phyloP scores from a whole-genome alignment of 2,113 vertebrate genomes.

The Todiramphus chloris region DNA sequence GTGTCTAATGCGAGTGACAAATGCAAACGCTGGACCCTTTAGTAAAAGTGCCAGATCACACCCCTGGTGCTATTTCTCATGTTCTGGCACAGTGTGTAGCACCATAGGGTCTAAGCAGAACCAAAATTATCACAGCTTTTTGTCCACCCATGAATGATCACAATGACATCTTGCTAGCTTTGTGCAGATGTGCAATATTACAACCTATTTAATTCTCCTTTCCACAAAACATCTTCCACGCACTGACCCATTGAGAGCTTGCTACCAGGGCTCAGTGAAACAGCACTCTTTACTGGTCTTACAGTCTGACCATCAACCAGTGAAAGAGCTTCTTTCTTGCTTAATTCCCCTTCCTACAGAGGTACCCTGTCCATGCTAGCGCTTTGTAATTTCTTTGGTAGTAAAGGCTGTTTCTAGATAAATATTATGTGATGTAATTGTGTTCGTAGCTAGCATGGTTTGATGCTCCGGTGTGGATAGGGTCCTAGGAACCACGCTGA shows the following conservation, averaged over 20 bases:
- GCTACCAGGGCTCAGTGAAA: slow-evolving; percentile 50
- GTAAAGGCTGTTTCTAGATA: slow-evolving; percentile 59
- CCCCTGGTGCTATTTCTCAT: slow-evolving; percentile 82
- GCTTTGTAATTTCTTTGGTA: slow-evolving; percentile 58
- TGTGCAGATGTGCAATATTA: slow-evolving; percentile 44
- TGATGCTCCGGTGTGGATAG: slow-evolving; percentile 54
- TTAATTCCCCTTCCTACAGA: slow-evolving; percentile 45
- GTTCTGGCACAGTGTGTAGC: slow-evolving; percentile 83
- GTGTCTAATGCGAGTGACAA: slow-evolving; percentile 30
- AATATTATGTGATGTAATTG: slow-evolving; percentile 61
- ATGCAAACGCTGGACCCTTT: slow-evolving; percentile 73
- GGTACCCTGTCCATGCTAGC: slow-evolving; percentile 62
- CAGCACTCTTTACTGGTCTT: slow-evolving; percentile 42
- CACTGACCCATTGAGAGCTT: slow-evolving; percentile 51
- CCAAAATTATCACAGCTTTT: slow-evolving; percentile 39
- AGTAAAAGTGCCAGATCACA: slow-evolving; percentile 77
- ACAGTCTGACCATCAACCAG: neutral
- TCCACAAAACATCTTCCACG: slow-evolving; percentile 12
- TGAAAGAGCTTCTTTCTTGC: neutral
- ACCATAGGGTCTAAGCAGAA: slow-evolving; percentile 52
- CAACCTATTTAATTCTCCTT: slow-evolving; percentile 25
- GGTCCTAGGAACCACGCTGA: slow-evolving; percentile 20
- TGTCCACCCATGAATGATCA: slow-evolving; percentile 58
- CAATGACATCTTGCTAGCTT: slow-evolving; percentile 30
- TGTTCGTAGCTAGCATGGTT: slow-evolving; percentile 66